Evolutionary conservation across 2,113 vertebrate species (phyloP).

Genomic region (Choloepus hoffmanni): DNA sequence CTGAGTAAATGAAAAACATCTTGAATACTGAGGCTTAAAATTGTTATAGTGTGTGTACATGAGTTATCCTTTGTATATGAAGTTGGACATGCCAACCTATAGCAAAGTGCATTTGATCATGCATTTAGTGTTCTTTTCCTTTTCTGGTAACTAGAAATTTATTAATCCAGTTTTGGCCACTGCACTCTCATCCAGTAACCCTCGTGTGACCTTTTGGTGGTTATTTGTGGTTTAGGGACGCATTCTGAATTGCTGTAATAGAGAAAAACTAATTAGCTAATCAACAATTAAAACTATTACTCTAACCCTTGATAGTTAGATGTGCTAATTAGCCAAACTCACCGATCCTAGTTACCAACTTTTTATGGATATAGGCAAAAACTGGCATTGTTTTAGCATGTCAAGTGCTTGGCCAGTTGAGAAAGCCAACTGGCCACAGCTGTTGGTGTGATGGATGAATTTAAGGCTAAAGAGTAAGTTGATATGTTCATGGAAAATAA

Average conservation of each 20-base stretch:
- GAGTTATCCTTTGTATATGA: not conserved
- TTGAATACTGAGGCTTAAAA: not conserved
- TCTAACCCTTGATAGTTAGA: not conserved
- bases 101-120: too few species aligned
- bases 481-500: slow-evolving; percentile 76
- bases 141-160: not conserved
- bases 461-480: slow-evolving; percentile 57
- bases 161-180: not conserved
- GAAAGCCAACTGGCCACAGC: not conserved
- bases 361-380: not conserved
- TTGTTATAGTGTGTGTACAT: too few species aligned
- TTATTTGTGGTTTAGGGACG: not conserved
- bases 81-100: not conserved
- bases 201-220: not conserved
- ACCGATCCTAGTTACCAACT: not conserved
- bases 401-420: not conserved
- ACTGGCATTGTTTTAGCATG: not conserved
- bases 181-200: not conserved
- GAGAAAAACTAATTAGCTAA: not conserved
- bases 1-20: not conserved
- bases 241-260: not conserved
- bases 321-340: not conserved
- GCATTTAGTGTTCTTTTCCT: not conserved
- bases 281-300: not conserved
- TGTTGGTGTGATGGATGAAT: slow-evolving; percentile 60